Conservation (phyloP, 1,140 invertebrate species). For the Cyclargus thomasi region DNA sequence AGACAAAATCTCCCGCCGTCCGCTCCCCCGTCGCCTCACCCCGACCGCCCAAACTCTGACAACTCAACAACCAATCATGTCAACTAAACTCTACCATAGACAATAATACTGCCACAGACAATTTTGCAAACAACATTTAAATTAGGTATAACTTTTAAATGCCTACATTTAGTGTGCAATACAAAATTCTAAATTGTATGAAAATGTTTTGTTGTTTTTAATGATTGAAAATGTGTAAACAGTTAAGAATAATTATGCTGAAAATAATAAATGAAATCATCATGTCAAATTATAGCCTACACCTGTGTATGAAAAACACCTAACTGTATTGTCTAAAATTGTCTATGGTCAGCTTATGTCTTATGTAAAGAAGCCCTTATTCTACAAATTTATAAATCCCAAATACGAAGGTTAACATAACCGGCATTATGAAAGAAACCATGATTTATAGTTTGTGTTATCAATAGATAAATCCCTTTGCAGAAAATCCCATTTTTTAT, state of each 20-base stretch:
- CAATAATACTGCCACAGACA: conserved; percentile 27
- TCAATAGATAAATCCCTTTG: background rate
- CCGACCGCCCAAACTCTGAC: conserved; percentile 54
- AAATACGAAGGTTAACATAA: conserved; percentile 13
- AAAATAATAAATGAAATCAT: no score
- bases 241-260: no score
- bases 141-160: background rate
- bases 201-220: no score
- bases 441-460: conserved; percentile 33
- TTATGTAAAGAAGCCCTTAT: conserved; percentile 32
- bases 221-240: no score
- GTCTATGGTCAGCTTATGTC: background rate
- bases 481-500: conserved; percentile 3
- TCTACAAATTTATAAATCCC: conserved; percentile 28
- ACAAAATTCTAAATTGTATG: no score
- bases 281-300: no score
- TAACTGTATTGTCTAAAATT: background rate
- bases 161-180: background rate
- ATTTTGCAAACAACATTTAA: background rate
- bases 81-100: conserved; percentile 39
- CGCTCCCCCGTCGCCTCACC: conserved; percentile 39
- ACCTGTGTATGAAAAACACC: background rate
- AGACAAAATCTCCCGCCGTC: conserved; percentile 24
- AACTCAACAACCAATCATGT: conserved; percentile 65
- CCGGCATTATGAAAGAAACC: conserved; percentile 26